phyloP scores from a whole-genome alignment of 2,797 vertebrate species.

The Brachymystax lenok region DNA sequence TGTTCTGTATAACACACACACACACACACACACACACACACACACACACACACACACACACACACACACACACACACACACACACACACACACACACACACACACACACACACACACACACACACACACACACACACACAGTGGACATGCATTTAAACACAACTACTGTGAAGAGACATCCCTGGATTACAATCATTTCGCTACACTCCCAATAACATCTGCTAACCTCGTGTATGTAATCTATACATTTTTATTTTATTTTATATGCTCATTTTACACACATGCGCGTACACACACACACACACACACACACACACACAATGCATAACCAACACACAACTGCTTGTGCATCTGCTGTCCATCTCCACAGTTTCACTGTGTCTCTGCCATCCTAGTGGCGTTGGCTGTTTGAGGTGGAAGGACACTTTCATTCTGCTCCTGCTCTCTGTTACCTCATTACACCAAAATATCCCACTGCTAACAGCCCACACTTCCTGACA shows the following conservation, averaged over 20 bases:
- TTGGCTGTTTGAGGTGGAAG: slow-evolving; percentile 28
- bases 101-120: neutral
- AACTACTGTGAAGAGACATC: too few species aligned
- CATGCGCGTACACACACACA: neutral
- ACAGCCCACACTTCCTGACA: slow-evolving; percentile 41
- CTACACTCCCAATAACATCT: too few species aligned
- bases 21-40: too few species aligned
- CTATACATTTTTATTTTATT: neutral
- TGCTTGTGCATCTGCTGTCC: slow-evolving; percentile 17
- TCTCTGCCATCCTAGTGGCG: slow-evolving; percentile 12
- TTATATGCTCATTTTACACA: too few species aligned
- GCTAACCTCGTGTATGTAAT: too few species aligned
- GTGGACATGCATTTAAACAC: too few species aligned
- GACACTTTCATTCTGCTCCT: slow-evolving; percentile 31
- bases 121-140: neutral
- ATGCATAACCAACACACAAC: slow-evolving; percentile 21
- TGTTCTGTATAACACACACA: neutral
- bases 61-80: too few species aligned
- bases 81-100: neutral
- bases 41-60: too few species aligned
- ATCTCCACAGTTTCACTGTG: slow-evolving; percentile 30
- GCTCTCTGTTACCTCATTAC: slow-evolving; percentile 52
- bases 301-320: neutral
- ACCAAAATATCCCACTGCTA: slow-evolving; percentile 51
- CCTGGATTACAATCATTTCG: too few species aligned